Percentiles rank a stretch among this genome's conserved stretches.
Evolutionary conservation across 1,140 invertebrate species (phyloP).

Genomic region (Sarcophaga peregrina): DNA sequence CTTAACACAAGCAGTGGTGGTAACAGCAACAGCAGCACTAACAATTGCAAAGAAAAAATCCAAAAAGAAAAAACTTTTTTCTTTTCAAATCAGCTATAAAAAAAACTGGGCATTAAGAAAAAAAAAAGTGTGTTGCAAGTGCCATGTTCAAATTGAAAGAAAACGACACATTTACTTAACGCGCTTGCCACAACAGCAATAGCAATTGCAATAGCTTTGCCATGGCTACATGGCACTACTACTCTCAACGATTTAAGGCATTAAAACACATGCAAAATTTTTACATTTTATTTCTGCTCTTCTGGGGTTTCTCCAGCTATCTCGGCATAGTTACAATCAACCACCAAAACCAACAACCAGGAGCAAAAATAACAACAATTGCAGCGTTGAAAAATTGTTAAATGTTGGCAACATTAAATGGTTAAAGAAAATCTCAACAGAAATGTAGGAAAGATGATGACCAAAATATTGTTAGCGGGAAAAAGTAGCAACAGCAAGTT

Average conservation of each 20-base stretch:
- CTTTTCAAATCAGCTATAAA: neutral
- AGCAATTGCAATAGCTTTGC: too few species aligned
- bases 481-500: neutral
- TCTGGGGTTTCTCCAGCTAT: neutral
- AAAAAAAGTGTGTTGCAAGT: slow-evolving; percentile 42
- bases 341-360: too few species aligned
- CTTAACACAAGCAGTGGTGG: slow-evolving; percentile 22
- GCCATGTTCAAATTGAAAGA: slow-evolving; percentile 31
- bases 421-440: neutral
- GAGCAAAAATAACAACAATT: neutral
- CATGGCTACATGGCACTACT: neutral
- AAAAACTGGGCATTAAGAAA: neutral
- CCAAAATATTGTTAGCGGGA: neutral
- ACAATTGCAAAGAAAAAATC: neutral
- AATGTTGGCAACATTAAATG: neutral
- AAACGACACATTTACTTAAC: slow-evolving; percentile 43
- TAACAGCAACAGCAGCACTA: neutral
- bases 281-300: neutral
- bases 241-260: neutral
- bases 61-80: neutral
- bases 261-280: slow-evolving; percentile 26
- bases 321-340: too few species aligned
- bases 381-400: neutral
- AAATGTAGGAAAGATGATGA: neutral
- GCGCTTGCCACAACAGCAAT: slow-evolving; percentile 17